Evolutionary conservation across 2,888 invertebrate species (phyloP), one percentile per base, ranked within the genome.

Genomic region (Agriopis marginaria): DNA sequence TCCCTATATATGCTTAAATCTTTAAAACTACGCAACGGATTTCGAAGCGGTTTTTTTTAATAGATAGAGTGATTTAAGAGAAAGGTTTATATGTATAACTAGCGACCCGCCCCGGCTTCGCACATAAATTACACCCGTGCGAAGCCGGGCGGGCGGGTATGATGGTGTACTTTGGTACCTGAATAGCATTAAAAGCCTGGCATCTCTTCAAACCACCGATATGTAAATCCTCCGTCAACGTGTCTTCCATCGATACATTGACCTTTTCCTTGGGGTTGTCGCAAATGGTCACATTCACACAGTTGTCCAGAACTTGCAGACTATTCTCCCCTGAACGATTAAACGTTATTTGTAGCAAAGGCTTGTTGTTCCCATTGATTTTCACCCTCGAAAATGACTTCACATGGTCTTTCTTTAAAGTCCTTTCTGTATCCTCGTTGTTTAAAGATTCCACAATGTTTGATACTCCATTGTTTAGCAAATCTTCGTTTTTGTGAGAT

Each of bases 161-260:
- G 17, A 23, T 23, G 17, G 17, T 32, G 51, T 51, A 56, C 11
- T 42, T 5, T 32, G 32, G 32, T 59, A 93, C 94, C 93, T 94
- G 94, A 82, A 94, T 86, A 79, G 94, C 93, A 79, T 88, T 92
- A 86, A 94, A 94, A 86, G 93, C 91, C 85, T 94, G 94, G 80
- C 94, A 94, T 40, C 94, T 82, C 79, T 94, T 94, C 76, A 94
- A 79, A 60, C 90, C 85, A 66, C 91, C 87, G 42, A 84, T 77
- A 45, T 89, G 88, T 50, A 83, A 76, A 45, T 92, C 92, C 4
- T 92, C 93, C 9, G 85, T 83, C 74, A 86, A 66, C 2, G 86
- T 86, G 14, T 90, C 91, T 40, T 89, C 90, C 60, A 84, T 51
- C 0, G 89, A 85, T 68, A 85, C 79, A 55, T 87, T 87, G 45